These are phyloP conservation scores for Molorchus minor DNA, from an alignment of 2,888 invertebrate species.

Conservation along the genomic window DNA sequence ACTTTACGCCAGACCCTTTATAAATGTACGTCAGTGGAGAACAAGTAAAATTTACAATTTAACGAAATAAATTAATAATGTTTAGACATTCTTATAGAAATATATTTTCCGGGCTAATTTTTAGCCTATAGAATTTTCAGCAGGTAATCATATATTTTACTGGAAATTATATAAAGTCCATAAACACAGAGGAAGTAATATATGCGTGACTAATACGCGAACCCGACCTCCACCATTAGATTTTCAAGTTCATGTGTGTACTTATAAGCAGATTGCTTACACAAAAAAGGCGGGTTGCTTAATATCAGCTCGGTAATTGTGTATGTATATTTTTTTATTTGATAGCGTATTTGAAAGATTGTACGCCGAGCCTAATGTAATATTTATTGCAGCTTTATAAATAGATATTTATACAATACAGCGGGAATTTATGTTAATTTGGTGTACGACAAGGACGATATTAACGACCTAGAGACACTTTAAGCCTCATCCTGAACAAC, in stretches of 20 bases:
- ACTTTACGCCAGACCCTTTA: no score
- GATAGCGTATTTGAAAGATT: background rate
- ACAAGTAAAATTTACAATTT: no score
- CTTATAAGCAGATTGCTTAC: background rate
- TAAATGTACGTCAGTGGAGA: no score
- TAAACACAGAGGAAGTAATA: background rate
- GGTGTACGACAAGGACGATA: slow-evolving; percentile 31
- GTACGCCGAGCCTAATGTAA: background rate
- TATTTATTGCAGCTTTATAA: slow-evolving; percentile 24
- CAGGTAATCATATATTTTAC: background rate
- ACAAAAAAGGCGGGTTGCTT: background rate
- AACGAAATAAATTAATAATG: background rate
- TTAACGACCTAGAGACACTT: slow-evolving; percentile 39
- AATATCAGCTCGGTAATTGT: background rate
- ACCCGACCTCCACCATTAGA: background rate
- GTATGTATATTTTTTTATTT: background rate
- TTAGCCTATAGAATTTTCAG: background rate
- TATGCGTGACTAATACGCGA: background rate
- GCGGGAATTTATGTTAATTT: slow-evolving; percentile 34
- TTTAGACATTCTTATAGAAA: background rate
- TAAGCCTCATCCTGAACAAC: slow-evolving; percentile 22
- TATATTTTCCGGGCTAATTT: background rate
- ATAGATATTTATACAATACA: slow-evolving; percentile 28
- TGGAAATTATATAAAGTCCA: background rate
- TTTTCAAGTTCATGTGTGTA: background rate